Base-by-base conservation (phyloP, 2,888 invertebrate genomes). In the Eledona agricola region DNA sequence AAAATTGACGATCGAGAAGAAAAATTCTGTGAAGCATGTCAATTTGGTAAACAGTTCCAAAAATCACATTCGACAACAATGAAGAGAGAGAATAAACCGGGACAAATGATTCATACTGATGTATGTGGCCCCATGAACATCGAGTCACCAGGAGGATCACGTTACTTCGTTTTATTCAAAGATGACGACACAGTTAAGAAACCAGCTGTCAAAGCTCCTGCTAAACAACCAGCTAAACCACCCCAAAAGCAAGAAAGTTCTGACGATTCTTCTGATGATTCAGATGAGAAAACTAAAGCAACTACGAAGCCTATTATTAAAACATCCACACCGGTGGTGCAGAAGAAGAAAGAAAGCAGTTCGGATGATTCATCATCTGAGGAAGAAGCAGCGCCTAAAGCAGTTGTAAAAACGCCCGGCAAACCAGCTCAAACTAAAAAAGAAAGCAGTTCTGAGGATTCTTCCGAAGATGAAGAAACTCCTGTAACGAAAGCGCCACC, bases 331-430 rank as follows among this genome's bases (percentile, higher is more conserved):
- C 9, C 34, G n/a, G n/a, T n/a, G n/a, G n/a, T n/a, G n/a, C n/a
- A n/a, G n/a, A 10, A 52, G 22, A 59, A 54, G 17, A 26, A 55
- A 45, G 60, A 71, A 26, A 69, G 66, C 43, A 50, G 49, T 43
- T 55, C 55, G 9, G 51, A 50, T 32, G 50, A 54, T 7, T 23
- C 31, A n/a, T 60, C 60, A 29, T 66, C 67, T 16, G 78, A 80
- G 54, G 75, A 43, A 13, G 32, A 20, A 22, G 16, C 31, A 5
- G 13, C 42, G 15, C 22, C 10, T 17, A 42, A 42, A 11, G 13
- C 37, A n/a, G 15, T 23, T 19, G 22, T 37, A 16, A 37, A 37
- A n/a, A 23, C 34, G 10, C 19, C 34, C 20, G 19, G 10, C 1
- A 34, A 34, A 22, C 22, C 35, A 13, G 22, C 11, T 2, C 11